Percentiles rank a stretch among this genome's conserved stretches.
These are phyloP conservation scores for Spilosoma lubricipeda DNA, from an alignment of 2,888 invertebrate genomes.

Conservation along the genomic window DNA sequence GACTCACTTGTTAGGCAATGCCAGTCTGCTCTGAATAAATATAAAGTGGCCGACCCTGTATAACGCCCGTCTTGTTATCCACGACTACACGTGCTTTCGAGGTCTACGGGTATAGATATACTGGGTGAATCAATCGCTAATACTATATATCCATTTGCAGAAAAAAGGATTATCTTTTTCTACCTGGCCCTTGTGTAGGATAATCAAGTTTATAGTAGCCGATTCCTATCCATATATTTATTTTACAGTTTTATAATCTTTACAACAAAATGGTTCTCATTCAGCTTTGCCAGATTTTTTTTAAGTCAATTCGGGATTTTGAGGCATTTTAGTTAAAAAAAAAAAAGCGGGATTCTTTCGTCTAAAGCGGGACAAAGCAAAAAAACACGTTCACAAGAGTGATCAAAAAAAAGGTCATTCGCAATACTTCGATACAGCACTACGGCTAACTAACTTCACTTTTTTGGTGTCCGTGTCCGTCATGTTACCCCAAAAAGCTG, in stretches of 20 bases:
- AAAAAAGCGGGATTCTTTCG: no score
- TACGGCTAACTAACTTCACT: no score
- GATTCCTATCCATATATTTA: neutral
- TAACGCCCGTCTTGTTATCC: conserved; percentile 67
- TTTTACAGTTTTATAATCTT: neutral
- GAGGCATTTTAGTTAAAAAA: no score
- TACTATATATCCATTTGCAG: conserved; percentile 5
- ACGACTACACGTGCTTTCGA: conserved; percentile 60
- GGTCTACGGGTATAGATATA: conserved; percentile 37
- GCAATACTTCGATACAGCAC: no score
- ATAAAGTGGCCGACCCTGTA: conserved; percentile 59
- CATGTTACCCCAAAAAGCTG: no score
- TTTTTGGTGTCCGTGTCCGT: no score
- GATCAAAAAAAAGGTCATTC: no score
- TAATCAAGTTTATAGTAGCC: neutral
- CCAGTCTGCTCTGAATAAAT: conserved; percentile 71
- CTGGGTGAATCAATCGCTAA: conserved; percentile 20
- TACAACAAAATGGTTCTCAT: neutral
- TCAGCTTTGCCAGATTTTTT: no score
- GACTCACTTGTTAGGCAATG: conserved; percentile 75
- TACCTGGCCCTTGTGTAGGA: neutral
- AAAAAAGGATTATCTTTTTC: conserved; percentile 4
- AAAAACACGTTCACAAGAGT: no score
- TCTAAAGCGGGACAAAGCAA: no score
- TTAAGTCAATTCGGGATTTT: no score